Conservation (phyloP, 2,888 invertebrate genomes). For the Ceratothoa steindachneri region DNA sequence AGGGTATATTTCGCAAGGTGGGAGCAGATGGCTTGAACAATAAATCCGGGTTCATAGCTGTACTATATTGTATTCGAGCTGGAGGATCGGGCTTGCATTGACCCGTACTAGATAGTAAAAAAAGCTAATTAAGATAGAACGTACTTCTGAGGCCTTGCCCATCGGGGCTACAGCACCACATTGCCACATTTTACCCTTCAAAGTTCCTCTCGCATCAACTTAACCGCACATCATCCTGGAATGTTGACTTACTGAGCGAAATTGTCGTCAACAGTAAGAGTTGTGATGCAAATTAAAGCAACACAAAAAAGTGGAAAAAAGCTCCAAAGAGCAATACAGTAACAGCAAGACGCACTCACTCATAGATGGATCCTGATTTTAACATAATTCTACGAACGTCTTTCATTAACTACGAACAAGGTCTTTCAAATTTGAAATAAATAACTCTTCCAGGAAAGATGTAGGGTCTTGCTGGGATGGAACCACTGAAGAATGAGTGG, state of each 20-base stretch:
- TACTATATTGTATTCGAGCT: slow-evolving; percentile 41
- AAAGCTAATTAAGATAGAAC: slow-evolving; percentile 12
- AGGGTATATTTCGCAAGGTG: slow-evolving; percentile 24
- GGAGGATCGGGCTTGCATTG: slow-evolving; percentile 9
- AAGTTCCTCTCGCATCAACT: slow-evolving; percentile 4
- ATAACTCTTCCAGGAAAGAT: slow-evolving; percentile 9
- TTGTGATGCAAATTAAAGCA: neutral
- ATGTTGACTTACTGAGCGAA: neutral
- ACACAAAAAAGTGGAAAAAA: too few species aligned
- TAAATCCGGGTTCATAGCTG: slow-evolving; percentile 45
- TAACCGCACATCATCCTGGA: slow-evolving; percentile 5
- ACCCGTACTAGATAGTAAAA: neutral
- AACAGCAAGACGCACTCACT: too few species aligned
- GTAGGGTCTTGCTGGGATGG: slow-evolving; percentile 1
- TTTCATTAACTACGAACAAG: neutral
- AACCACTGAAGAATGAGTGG: slow-evolving; percentile 9
- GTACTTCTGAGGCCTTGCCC: slow-evolving; percentile 44
- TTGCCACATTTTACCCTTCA: slow-evolving; percentile 34
- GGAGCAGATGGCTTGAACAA: slow-evolving; percentile 38
- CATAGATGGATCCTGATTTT: too few species aligned
- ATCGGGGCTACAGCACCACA: slow-evolving; percentile 42
- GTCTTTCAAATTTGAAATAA: neutral
- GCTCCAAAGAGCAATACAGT: too few species aligned
- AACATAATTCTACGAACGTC: neutral
- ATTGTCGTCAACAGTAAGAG: neutral